Evolutionary conservation across 2,888 invertebrate genomes (phyloP).

Genomic region (Andrena hattorfiana): DNA sequence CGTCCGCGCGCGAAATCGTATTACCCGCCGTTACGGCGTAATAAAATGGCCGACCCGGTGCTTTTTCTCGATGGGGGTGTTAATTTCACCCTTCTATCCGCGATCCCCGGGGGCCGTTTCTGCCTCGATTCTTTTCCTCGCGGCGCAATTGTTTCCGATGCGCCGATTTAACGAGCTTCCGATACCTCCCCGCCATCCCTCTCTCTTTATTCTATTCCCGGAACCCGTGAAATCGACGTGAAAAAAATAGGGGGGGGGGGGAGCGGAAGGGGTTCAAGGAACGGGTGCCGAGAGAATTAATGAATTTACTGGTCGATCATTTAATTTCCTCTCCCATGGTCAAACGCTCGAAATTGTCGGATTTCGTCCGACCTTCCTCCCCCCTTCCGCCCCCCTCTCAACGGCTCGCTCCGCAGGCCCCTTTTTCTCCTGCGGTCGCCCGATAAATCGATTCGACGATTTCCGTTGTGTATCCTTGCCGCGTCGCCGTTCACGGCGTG

Average conservation of each 20-base stretch:
- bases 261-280: conserved; percentile 20
- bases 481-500: background rate
- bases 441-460: conserved; percentile 65
- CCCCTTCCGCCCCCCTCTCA: background rate
- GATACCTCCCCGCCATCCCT: conserved; percentile 32
- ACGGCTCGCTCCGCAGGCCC: background rate
- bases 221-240: conserved; percentile 62
- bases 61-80: conserved; percentile 46
- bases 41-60: conserved; percentile 41
- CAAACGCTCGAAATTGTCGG: conserved; percentile 59
- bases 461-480: conserved; percentile 13
- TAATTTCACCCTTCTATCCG: conserved; percentile 42
- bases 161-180: conserved; percentile 61
- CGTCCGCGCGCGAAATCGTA: conserved; percentile 31
- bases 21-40: conserved; percentile 24
- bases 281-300: conserved; percentile 59
- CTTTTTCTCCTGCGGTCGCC: conserved; percentile 9
- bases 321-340: conserved; percentile 65
- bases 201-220: conserved; percentile 36
- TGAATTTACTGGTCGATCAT: conserved; percentile 70
- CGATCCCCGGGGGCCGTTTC: conserved; percentile 26
- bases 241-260: conserved; percentile 29
- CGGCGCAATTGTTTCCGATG: conserved; percentile 65
- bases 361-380: conserved; percentile 37
- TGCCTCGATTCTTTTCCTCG: conserved; percentile 13